phyloP scores from a whole-genome alignment of 2,888 invertebrate species.

The Lepidonotus clava region DNA sequence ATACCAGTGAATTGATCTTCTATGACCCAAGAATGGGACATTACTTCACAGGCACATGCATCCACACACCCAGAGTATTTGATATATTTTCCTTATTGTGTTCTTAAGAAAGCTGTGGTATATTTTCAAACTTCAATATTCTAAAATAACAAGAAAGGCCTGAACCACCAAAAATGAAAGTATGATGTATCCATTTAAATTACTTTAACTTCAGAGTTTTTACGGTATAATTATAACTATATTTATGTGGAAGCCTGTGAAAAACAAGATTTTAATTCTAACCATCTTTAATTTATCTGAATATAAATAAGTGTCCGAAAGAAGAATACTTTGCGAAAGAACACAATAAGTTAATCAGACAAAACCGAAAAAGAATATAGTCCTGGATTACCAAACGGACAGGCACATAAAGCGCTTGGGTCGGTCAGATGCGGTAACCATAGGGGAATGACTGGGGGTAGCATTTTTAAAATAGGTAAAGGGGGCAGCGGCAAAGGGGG shows the following conservation, averaged over 20 bases:
- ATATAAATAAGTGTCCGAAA: no score
- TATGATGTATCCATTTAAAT: neutral
- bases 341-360: conserved; percentile 6
- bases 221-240: no score
- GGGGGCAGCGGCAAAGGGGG: neutral
- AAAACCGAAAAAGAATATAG: neutral
- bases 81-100: conserved; percentile 5
- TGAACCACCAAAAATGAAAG: neutral
- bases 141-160: no score
- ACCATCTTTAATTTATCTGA: no score
- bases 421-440: neutral
- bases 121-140: no score
- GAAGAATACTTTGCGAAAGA: neutral
- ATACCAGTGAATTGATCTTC: neutral
- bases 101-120: conserved; percentile 39
- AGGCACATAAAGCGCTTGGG: neutral
- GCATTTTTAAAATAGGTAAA: neutral
- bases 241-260: no score
- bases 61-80: conserved; percentile 8
- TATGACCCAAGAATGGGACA: neutral
- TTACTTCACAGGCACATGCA: conserved; percentile 3
- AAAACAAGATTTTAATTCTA: no score
- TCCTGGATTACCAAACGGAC: neutral
- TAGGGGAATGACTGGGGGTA: neutral
- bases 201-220: neutral